Evolutionary conservation across 1,140 invertebrate species (phyloP), one percentile per base, ranked within the genome.

Genomic region (Dendrolimus kikuchii): DNA sequence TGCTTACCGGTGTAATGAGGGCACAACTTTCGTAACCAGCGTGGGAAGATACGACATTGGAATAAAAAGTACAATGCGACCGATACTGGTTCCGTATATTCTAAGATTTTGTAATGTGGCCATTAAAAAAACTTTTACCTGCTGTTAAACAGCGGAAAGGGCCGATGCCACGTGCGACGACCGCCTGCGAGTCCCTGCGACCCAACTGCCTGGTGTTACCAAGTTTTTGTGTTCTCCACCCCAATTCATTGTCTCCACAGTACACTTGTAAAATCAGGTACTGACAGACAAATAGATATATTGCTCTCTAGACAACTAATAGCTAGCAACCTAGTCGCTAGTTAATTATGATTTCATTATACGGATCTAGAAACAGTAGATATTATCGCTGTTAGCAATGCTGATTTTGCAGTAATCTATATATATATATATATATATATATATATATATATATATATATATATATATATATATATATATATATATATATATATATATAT

Each of bases 71-170:
- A 37, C 23, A 2, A 7, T 23, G 6, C 0, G 5, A 46, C 23
- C 10, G 47, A 69, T 71, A 71, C 59, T 46, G 61, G 54, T 54
- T 67, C 67, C 55, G 74, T 74, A 77, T 72, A 68, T 78, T 77
- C 76, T 65, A 64, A 60, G 73, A 67, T 62, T 67, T 73, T 62
- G 68, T 71, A 71, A 72, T 70, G 68, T 60, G 53, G 59, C 47
- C 48, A 67, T 23, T 23, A 79, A 82, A 85, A 82, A 85, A 75
- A 57, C 51, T 72, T 8, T 78, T 85, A 85, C 81, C 81, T 85
- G 80, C 77, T 63, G 64, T 59, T 66, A 69, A 72, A 70, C 69
- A 75, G 76, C 79, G 79, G 81, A 76, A 77, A 80, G 77, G 71
- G 61, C 67, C 62, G 61, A 64, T 84, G 81, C 81, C 81, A 85